Conservation (phyloP, 2,113 vertebrate species). For the Chaenocephalus aceratus region DNA sequence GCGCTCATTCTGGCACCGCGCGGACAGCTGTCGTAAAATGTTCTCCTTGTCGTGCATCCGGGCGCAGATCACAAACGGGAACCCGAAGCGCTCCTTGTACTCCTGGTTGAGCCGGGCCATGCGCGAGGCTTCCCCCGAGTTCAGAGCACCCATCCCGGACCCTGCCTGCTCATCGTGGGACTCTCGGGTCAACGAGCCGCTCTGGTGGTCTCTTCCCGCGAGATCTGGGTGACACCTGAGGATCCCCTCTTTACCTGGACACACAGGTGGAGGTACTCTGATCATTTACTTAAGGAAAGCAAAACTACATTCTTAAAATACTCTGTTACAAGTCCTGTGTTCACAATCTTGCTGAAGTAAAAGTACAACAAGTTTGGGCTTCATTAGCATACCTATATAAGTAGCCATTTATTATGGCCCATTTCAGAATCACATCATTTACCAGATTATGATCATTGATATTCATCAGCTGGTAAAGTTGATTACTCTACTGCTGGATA, state of each 20-base stretch:
- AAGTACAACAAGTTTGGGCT: too few relatives aligned
- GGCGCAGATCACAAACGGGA: constrained; percentile 89
- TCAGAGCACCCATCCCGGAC: constrained; percentile 82
- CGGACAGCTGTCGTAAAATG: constrained; percentile 76
- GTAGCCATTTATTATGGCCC: too few relatives aligned
- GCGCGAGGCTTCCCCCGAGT: constrained; percentile 52
- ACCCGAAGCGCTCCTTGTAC: constrained; percentile 87
- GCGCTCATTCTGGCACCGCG: constrained; percentile 67
- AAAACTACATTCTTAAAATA: too few relatives aligned
- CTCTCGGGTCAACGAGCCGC: constrained; percentile 80
- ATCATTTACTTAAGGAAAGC: too few relatives aligned
- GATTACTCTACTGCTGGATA: too few relatives aligned
- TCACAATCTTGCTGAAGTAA: too few relatives aligned
- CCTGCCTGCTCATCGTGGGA: constrained; percentile 84
- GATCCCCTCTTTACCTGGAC: constrained; percentile 87
- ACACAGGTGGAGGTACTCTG: not conserved
- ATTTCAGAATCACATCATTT: too few relatives aligned
- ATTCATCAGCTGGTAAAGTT: too few relatives aligned
- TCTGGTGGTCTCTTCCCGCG: constrained; percentile 83
- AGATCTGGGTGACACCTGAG: constrained; percentile 89
- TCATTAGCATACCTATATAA: too few relatives aligned
- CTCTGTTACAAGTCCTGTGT: too few relatives aligned
- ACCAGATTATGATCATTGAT: too few relatives aligned
- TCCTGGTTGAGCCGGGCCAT: constrained; percentile 80
- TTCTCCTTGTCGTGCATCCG: constrained; percentile 77